phyloP scores from a whole-genome alignment of 1,140 invertebrate genomes.

The Luehdorfia chinensis region DNA sequence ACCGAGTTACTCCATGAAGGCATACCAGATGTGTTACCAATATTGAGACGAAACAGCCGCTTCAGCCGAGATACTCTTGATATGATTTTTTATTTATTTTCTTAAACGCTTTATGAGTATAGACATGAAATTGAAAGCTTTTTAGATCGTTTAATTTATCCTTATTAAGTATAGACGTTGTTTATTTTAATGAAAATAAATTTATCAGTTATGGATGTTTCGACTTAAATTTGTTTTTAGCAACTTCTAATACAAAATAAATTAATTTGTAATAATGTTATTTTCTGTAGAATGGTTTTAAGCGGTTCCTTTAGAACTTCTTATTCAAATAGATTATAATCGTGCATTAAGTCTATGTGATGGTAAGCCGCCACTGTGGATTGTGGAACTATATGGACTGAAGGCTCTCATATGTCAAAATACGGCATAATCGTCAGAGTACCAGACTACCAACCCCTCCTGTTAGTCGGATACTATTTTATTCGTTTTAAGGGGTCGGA shows the following conservation, averaged over 20 bases:
- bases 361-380: too few relatives aligned
- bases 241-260: neutral
- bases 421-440: too few relatives aligned
- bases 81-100: constrained; percentile 11
- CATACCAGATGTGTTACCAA: constrained; percentile 9
- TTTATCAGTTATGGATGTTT: neutral
- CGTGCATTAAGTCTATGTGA: too few relatives aligned
- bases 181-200: neutral
- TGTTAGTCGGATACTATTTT: too few relatives aligned
- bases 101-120: constrained; percentile 10
- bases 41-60: constrained; percentile 11
- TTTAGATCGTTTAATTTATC: constrained; percentile 9
- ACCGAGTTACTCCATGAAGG: too few relatives aligned
- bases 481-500: too few relatives aligned
- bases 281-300: too few relatives aligned
- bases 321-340: too few relatives aligned
- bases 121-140: constrained; percentile 9
- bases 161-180: neutral
- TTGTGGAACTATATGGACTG: too few relatives aligned
- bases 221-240: neutral
- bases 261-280: neutral
- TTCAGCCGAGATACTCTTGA: neutral
- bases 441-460: too few relatives aligned
- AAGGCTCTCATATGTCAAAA: too few relatives aligned
- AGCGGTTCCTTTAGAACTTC: too few relatives aligned